Percentiles rank a stretch among this genome's conserved stretches.
Evolutionary conservation across 2,797 vertebrate species (phyloP).

Genomic region (Catharus ustulatus): DNA sequence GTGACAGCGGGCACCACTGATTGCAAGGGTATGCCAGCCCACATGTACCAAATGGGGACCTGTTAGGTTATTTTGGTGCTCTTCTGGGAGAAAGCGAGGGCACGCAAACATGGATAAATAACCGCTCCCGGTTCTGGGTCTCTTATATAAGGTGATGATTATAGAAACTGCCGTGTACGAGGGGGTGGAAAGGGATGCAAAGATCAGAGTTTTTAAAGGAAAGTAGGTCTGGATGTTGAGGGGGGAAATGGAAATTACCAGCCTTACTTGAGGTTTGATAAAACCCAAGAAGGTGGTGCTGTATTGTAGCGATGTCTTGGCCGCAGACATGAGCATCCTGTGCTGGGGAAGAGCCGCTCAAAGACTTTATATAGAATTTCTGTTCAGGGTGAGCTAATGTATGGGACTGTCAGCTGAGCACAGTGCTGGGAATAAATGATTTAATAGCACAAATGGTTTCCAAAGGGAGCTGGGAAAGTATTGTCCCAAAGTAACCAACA

Average conservation of each 20-base stretch:
- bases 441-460: constrained; percentile 14
- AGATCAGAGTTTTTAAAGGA: constrained; percentile 62
- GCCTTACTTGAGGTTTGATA: background rate
- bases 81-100: constrained; percentile 4
- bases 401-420: background rate
- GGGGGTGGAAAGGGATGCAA: constrained; percentile 41
- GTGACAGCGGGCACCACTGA: background rate
- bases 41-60: background rate
- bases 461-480: background rate
- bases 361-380: background rate
- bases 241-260: constrained; percentile 50
- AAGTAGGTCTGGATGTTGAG: constrained; percentile 68
- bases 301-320: background rate
- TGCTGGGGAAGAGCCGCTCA: background rate
- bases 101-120: constrained; percentile 58
- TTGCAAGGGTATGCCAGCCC: background rate
- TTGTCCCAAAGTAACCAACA: background rate
- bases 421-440: background rate
- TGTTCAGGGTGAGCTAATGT: background rate
- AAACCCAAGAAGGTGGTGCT: background rate
- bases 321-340: accelerated
- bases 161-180: constrained; percentile 42
- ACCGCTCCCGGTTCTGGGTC: constrained; percentile 44
- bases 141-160: constrained; percentile 59
- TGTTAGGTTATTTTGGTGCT: constrained; percentile 27